phyloP scores from a whole-genome alignment of 2,888 invertebrate species.

The Sclerodermus sp. region DNA sequence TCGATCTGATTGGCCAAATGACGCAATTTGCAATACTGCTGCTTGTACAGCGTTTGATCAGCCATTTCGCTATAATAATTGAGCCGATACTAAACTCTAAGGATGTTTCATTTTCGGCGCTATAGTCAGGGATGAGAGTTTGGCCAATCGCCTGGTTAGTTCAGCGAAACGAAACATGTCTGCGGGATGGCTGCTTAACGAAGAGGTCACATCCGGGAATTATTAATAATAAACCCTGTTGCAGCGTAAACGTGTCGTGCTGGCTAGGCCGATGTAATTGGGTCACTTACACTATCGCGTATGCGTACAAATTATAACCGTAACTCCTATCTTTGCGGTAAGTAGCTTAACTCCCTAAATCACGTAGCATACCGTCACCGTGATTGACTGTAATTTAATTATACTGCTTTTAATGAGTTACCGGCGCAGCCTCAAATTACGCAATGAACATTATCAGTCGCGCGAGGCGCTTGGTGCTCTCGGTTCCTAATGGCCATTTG shows the following conservation, averaged over 20 bases:
- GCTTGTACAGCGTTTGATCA: slow-evolving; percentile 40
- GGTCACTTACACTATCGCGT: slow-evolving; percentile 12
- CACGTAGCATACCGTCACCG: no score
- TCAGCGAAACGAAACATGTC: slow-evolving; percentile 13
- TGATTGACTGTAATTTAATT: no score
- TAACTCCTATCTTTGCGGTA: no score
- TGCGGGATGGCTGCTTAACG: slow-evolving; percentile 10
- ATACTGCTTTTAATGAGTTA: no score
- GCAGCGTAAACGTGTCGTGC: slow-evolving; percentile 12
- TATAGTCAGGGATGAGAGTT: slow-evolving; percentile 16
- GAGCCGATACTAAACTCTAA: slow-evolving; percentile 4
- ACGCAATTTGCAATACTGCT: slow-evolving; percentile 45
- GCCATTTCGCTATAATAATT: slow-evolving; percentile 22
- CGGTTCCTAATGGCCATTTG: no score
- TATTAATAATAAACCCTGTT: slow-evolving; percentile 42
- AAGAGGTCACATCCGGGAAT: slow-evolving; percentile 37
- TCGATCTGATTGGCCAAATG: slow-evolving; percentile 47
- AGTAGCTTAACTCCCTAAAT: no score
- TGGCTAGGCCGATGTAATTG: slow-evolving; percentile 11
- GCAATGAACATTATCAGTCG: no score
- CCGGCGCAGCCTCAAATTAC: no score
- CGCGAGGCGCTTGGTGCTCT: no score
- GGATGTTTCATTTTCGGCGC: background rate
- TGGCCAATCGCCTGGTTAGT: slow-evolving; percentile 43
- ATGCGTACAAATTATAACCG: no score